Evolutionary conservation across 2,113 vertebrate genomes (phyloP).

Genomic region (Lagopus leucura): DNA sequence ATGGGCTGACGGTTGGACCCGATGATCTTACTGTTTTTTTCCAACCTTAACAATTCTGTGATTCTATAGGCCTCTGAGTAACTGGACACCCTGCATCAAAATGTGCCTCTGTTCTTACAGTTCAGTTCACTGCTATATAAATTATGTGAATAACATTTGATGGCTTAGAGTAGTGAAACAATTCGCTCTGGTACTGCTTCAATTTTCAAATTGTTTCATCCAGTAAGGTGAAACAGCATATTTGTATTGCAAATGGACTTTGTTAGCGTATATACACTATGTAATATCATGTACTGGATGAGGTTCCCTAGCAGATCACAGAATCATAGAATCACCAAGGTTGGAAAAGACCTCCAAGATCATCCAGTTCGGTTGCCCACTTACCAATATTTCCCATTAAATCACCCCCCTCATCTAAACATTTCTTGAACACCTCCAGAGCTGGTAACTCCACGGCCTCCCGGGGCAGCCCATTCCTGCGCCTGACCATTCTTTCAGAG

Average conservation of each 20-base stretch:
- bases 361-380: no score
- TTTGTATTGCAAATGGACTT: not conserved
- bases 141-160: constrained; percentile 7
- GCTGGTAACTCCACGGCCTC: no score
- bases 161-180: constrained; percentile 13
- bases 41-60: no score
- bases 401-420: no score
- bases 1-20: no score
- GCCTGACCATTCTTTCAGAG: no score
- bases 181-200: not conserved
- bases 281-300: not conserved
- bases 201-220: constrained; percentile 24
- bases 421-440: no score
- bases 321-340: no score
- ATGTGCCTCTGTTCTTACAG: constrained; percentile 11
- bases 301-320: not conserved
- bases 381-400: no score
- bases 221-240: not conserved
- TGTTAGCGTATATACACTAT: not conserved
- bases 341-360: no score
- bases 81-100: constrained; percentile 11
- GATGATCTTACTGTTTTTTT: no score
- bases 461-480: no score
- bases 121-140: not conserved
- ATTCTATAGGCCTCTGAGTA: not conserved